phyloP scores from a whole-genome alignment of 1,140 invertebrate species.

The Chymomyza costata region DNA sequence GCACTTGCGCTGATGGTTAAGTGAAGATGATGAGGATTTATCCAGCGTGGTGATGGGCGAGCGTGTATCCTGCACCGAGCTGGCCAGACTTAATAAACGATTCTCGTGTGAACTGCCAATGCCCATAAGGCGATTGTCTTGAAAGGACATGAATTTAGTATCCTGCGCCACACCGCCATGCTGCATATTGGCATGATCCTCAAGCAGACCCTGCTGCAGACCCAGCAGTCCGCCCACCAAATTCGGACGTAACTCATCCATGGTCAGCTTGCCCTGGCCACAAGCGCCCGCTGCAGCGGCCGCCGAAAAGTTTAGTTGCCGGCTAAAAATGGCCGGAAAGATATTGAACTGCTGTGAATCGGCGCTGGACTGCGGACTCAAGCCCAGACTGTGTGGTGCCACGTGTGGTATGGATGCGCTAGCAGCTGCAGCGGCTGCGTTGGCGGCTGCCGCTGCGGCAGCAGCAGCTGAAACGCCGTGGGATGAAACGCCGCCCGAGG shows the following conservation, averaged over 20 bases:
- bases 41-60: slow-evolving; percentile 74
- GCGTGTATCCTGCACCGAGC: slow-evolving; percentile 71
- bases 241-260: slow-evolving; percentile 89
- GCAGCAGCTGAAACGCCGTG: slow-evolving; percentile 59
- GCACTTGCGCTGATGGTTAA: slow-evolving; percentile 82
- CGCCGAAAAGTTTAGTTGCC: slow-evolving; percentile 88
- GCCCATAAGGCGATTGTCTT: slow-evolving; percentile 77
- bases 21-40: slow-evolving; percentile 76
- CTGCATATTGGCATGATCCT: slow-evolving; percentile 80
- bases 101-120: slow-evolving; percentile 74
- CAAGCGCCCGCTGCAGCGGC: slow-evolving; percentile 78
- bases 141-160: slow-evolving; percentile 76
- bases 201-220: slow-evolving; percentile 82
- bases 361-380: slow-evolving; percentile 77
- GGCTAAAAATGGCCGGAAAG: slow-evolving; percentile 90
- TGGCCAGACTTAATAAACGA: slow-evolving; percentile 72
- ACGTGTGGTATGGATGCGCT: slow-evolving; percentile 55
- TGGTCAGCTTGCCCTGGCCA: slow-evolving; percentile 78
- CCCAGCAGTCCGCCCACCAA: slow-evolving; percentile 85
- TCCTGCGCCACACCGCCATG: slow-evolving; percentile 66
- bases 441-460: slow-evolving; percentile 21
- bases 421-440: slow-evolving; percentile 62
- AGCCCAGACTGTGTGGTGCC: slow-evolving; percentile 77
- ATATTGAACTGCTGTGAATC: slow-evolving; percentile 90
- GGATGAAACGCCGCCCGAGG: slow-evolving; percentile 74